Base-by-base conservation (phyloP, 2,888 invertebrate species). In the Hybos culiciformis region DNA sequence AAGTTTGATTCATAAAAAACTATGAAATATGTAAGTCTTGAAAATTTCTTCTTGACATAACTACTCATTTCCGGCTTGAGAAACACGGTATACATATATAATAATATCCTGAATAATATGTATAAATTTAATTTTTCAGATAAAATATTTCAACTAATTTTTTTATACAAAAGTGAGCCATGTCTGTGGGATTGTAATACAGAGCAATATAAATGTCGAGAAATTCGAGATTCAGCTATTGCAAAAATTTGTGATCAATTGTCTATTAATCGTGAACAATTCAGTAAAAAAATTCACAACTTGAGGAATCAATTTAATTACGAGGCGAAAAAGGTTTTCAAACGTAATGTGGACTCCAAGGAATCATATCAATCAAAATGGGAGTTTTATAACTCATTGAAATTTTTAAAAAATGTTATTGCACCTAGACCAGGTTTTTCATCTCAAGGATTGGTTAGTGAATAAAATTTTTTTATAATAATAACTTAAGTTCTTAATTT, bases 241-340 rank as follows among this genome's bases (percentile, higher is more conserved):
- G 53, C 55, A 3, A 44, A 51, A 3, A 63, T 65, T 5, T 64
- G 64, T 37, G 32, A 38, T 3, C 41, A 50, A 3, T 46, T 64
- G 5, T 51, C 50, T 6, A 58, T 64, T 4, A 52, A 54, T 1
- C 62, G 62, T 41, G 53, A 59, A 21, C 63, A 62, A 41, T 64
- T 61, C 46, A 61, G 56, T 1, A 62, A 61, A 41, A 64, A 66
- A 46, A 58, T 66, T 4, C 65, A 66, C 44, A 66, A 66, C 42
- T 53, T 66, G 3, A 53, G 65, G 0, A 66, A 66, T 45, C 65
- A 66, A 46, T 66, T 61, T 42, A 66, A 64, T 42, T 59, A 61
- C 0, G 65, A 66, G 47, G 53, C 61, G 43, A 65, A 66, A 43
- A 66, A 63, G 41, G 41, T 59, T 7, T 60, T 60, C 20, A 55